A percentile compares a stretch with the other conserved stretches of the same genome.
Conservation (phyloP, 2,888 invertebrate genomes). For the Caenorhabditis japonica region DNA sequence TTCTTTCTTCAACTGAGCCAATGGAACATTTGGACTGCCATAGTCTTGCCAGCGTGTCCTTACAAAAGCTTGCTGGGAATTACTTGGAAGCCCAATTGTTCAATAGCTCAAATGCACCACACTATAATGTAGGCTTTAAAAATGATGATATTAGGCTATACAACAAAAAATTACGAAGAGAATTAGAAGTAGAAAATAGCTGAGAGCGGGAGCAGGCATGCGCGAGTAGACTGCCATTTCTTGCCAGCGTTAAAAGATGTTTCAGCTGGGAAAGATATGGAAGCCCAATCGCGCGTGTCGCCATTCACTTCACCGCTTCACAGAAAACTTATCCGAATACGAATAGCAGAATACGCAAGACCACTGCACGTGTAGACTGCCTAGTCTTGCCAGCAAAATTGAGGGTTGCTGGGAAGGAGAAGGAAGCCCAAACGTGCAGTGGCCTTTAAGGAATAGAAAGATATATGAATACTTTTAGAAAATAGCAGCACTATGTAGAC, state of each 20-base stretch:
- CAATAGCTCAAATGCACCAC: background rate
- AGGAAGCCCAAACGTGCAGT: conserved; percentile 19
- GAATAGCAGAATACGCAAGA: too few species aligned
- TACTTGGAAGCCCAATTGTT: conserved; percentile 13
- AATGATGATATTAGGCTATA: too few species aligned
- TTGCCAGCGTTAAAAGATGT: conserved; percentile 15
- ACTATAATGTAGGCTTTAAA: too few species aligned
- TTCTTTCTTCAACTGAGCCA: background rate
- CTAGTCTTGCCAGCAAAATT: conserved; percentile 29
- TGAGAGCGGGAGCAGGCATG: too few species aligned
- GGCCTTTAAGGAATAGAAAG: too few species aligned
- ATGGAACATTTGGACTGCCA: conserved; percentile 15
- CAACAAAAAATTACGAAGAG: too few species aligned
- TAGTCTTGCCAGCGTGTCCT: conserved; percentile 20
- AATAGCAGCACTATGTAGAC: conserved; percentile 10
- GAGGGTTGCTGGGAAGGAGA: conserved; percentile 15
- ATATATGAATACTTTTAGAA: background rate
- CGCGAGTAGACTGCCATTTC: conserved; percentile 43
- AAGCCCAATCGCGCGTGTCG: conserved; percentile 9
- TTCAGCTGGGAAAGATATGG: conserved; percentile 38
- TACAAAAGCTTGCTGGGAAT: conserved; percentile 6
- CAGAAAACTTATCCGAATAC: background rate
- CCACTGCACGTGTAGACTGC: conserved; percentile 24
- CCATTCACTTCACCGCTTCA: background rate
- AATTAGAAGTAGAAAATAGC: too few species aligned